Evolutionary conservation across 2,113 vertebrate genomes (phyloP), one percentile per base, ranked within the genome.

Genomic region (Trematocara zebra): DNA sequence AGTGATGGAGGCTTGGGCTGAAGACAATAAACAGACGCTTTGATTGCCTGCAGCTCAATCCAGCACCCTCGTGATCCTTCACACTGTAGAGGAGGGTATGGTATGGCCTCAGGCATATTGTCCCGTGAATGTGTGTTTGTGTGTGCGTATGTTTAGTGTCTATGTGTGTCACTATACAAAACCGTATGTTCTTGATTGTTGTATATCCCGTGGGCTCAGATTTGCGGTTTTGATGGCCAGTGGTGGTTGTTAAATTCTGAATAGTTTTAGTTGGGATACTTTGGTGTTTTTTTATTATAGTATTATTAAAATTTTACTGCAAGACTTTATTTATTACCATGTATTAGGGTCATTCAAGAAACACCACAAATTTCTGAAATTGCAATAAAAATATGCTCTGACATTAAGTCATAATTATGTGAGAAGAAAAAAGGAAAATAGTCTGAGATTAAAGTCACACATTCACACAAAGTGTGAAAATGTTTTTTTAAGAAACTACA

Each of bases 1-100:
- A 88, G 81, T 80, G 81, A 61, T 9, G 44, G 87, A 81, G 81
- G 15, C 80, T 44, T 12, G 3, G 49, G 84, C 67, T 83, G 80
- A 83, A 84, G 82, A 90, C 91, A 88, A 86, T 82, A 88, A 91
- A 87, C 86, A 89, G 84, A 81, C 78, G 90, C 85, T 92, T 82
- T 85, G 88, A 89, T 90, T 51, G 85, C 88, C 87, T 42, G 86
- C 61, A 72, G 90, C 90, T 80, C 42, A 5, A 14, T 49, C 5
- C 78, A 20, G 49, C 47, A 11, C 37, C 64, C 78, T 79, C 40
- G 2, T 67, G 37, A 82, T 47, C 74, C 88, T 88, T 76, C 74
- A 53, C 87, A 44, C 31, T 11, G 82, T 7, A 49, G 89, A 78
- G 85, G 84, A 80, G 80, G 78, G 23, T 11, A 40, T 17, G 6